These are phyloP conservation scores for Lepidochitona cinerea DNA, from an alignment of 2,888 invertebrate genomes.

Conservation along the genomic window DNA sequence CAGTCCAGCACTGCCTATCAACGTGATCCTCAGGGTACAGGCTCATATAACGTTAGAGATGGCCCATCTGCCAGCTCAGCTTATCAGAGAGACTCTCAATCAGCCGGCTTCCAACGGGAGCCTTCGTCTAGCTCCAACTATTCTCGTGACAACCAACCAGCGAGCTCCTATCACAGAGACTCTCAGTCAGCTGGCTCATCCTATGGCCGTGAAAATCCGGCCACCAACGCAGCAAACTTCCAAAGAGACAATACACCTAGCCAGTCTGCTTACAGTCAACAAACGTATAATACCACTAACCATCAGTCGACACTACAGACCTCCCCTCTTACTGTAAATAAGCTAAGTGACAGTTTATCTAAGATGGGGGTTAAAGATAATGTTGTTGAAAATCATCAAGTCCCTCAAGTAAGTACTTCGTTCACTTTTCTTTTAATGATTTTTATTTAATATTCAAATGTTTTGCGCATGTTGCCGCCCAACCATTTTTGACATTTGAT, in stretches of 20 bases:
- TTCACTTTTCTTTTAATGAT: too few relatives aligned
- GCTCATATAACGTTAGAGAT: slow-evolving; percentile 29
- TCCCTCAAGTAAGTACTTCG: not conserved
- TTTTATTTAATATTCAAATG: too few relatives aligned
- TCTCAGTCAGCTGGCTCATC: not conserved
- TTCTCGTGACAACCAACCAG: slow-evolving; percentile 22
- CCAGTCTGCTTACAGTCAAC: slow-evolving; percentile 52
- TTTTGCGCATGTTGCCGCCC: too few relatives aligned
- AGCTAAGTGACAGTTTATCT: slow-evolving; percentile 61
- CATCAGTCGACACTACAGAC: slow-evolving; percentile 42
- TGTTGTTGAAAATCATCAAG: slow-evolving; percentile 37
- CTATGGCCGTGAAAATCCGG: slow-evolving; percentile 19
- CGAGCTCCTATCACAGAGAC: slow-evolving; percentile 10
- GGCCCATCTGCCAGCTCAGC: slow-evolving; percentile 6
- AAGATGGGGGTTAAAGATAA: slow-evolving; percentile 63
- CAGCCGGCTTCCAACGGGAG: slow-evolving; percentile 12
- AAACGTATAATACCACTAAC: slow-evolving; percentile 35
- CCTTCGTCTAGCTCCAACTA: slow-evolving; percentile 5
- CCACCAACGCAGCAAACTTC: slow-evolving; percentile 11
- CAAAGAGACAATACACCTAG: slow-evolving; percentile 42
- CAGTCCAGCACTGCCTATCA: slow-evolving; percentile 23
- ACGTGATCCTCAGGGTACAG: slow-evolving; percentile 4
- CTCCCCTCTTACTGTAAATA: slow-evolving; percentile 52
- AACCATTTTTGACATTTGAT: too few relatives aligned
- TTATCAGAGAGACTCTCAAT: slow-evolving; percentile 5